Base-by-base conservation (phyloP, 2,888 invertebrate species). In the Synergus umbraculus region DNA sequence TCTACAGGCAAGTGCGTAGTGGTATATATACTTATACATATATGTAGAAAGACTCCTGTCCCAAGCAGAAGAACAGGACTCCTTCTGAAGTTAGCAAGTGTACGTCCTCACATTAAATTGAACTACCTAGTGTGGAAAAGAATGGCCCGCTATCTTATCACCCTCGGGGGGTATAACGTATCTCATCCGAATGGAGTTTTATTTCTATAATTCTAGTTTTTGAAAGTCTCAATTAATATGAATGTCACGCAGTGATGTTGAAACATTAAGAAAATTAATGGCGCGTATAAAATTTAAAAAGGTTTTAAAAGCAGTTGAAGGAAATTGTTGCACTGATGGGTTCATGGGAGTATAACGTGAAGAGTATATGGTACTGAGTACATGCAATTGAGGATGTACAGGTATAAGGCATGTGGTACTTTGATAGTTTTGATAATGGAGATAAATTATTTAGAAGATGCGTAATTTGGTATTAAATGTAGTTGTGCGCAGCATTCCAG, bases 1-100 rank as follows among this genome's bases (percentile, higher is more conserved):
- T 89, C 89, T 87, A 83, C 84, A 85, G 84, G 79, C 82, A 85
- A 85, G 80, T 82, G 82, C 77, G 7, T 60, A 46, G 66, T 18
- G 44, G 44, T 83, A 79, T 79, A 83, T 85, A 77, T 80, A 78
- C 83, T 81, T 79, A 80, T 79, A 82, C 76, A 82, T 83, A 79
- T 79, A 83, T 85, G 76, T 80, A 77, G 79, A 80, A 85, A 84
- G 85, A 76, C 60, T 80, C 84, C 81, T 83, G 81, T 67, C 18
- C 18, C n/a, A 67, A 67, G 44, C 10, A 18, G 44, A 18, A 43
- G 44, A 43, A 67, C 46, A 67, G 67, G 22, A 22, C 67, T 46
- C 13, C 13, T 46, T 18, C 46, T 67, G 46, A 8, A 46, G 69
- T 69, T 49, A 69, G 29, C 69, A 69, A 69, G 67, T 67, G 67